Conservation (phyloP, 37 sponge, comb jelly and placozoan species). For the Aphrocallistes beatrix region DNA sequence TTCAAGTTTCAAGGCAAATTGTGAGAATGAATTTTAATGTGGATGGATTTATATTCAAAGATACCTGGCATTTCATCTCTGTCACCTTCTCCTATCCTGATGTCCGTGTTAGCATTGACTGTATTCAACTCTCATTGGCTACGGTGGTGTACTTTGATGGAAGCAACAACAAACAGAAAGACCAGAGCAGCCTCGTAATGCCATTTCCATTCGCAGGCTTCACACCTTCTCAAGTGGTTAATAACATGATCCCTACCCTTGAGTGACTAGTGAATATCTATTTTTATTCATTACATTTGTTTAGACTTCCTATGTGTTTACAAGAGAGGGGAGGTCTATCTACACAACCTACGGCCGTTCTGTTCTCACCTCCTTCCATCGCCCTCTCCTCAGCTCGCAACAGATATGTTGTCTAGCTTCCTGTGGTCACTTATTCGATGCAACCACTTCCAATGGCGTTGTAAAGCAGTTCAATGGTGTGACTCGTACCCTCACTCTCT, state of each 20-base stretch:
- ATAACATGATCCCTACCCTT: background rate
- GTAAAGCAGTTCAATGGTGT: background rate
- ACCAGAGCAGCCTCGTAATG: background rate
- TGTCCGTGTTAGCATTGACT: background rate
- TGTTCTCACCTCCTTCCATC: background rate
- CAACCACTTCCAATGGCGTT: background rate
- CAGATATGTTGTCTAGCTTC: background rate
- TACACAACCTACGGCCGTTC: background rate
- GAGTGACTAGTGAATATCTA: background rate
- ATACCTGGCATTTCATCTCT: background rate
- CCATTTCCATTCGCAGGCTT: background rate
- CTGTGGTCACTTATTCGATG: background rate
- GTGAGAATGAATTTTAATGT: background rate
- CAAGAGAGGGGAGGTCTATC: background rate
- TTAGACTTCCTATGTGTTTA: background rate
- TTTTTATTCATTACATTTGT: background rate
- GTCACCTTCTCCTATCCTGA: background rate
- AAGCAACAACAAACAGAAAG: background rate
- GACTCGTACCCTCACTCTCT: background rate
- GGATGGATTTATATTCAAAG: background rate
- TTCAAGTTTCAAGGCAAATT: background rate
- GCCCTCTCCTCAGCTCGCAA: background rate
- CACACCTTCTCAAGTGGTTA: background rate
- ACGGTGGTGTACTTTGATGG: background rate
- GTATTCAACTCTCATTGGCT: background rate